These are phyloP conservation scores for Anodontia alba DNA, from an alignment of 2,888 invertebrate species.

Conservation along the genomic window DNA sequence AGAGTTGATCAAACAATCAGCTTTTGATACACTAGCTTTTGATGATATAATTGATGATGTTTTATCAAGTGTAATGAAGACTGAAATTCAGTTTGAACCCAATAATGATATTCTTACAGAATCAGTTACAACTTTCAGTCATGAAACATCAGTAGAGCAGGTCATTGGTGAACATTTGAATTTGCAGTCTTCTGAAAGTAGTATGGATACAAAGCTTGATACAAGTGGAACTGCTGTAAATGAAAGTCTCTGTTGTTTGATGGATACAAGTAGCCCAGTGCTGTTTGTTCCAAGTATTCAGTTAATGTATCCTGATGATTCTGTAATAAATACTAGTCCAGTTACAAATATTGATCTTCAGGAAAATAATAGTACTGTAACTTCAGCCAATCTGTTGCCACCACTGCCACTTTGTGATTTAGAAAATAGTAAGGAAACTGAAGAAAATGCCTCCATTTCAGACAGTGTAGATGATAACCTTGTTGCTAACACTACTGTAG, in stretches of 20 bases:
- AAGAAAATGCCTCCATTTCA: not conserved
- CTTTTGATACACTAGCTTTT: slow-evolving; percentile 58
- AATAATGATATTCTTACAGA: not conserved
- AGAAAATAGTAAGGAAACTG: not conserved
- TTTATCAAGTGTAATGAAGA: slow-evolving; percentile 19
- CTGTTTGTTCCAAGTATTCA: not conserved
- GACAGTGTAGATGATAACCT: too few relatives aligned
- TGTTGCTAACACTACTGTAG: too few relatives aligned
- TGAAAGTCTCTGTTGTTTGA: not conserved
- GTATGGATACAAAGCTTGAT: not conserved
- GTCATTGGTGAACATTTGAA: not conserved
- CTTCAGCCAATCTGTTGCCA: not conserved
- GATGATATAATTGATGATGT: slow-evolving; percentile 60
- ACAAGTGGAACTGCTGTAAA: not conserved
- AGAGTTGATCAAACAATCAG: slow-evolving; percentile 48
- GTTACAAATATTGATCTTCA: slow-evolving; percentile 1
- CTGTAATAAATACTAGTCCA: slow-evolving; percentile 29
- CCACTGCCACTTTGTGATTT: not conserved
- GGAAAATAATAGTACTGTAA: not conserved
- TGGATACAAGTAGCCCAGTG: not conserved
- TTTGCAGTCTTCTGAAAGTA: not conserved
- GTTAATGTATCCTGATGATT: slow-evolving; percentile 17
- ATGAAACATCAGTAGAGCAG: not conserved
- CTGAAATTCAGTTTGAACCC: slow-evolving; percentile 11
- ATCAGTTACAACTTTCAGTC: not conserved